phyloP scores from a whole-genome alignment of 92 coral and sea anemone species.

The Parazoanthus swiftii region DNA sequence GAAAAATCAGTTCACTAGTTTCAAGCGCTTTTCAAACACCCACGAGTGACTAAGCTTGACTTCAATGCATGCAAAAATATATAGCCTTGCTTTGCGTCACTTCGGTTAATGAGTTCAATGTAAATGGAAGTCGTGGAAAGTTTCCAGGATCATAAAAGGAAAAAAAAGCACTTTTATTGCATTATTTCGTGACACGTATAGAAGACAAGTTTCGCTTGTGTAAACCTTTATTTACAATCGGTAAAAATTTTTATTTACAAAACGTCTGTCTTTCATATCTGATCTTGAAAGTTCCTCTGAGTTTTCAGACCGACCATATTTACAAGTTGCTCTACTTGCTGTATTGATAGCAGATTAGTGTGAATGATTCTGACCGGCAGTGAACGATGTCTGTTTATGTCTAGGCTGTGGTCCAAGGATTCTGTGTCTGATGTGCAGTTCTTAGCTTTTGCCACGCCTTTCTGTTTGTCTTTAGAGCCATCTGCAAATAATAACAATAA shows the following conservation, averaged over 20 bases:
- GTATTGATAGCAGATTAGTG: background rate
- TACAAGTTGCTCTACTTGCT: background rate
- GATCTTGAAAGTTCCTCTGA: background rate
- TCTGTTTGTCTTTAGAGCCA: conserved; percentile 45
- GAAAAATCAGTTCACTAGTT: too few species aligned
- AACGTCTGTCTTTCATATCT: background rate
- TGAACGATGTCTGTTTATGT: background rate
- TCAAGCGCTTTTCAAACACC: too few species aligned
- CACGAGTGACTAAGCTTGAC: too few species aligned
- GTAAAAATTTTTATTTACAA: background rate
- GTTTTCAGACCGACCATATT: background rate
- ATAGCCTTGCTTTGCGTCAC: too few species aligned
- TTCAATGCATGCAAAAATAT: too few species aligned
- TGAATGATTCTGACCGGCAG: background rate
- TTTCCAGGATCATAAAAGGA: too few species aligned
- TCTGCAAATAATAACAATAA: background rate
- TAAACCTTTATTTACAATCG: background rate
- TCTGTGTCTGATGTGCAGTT: conserved; percentile 25
- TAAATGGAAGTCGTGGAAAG: too few species aligned
- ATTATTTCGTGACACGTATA: too few species aligned
- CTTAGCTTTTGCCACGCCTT: conserved; percentile 33
- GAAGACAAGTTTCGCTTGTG: too few species aligned
- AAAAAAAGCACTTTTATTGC: too few species aligned
- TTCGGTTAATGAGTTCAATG: too few species aligned
- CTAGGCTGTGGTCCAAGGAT: conserved; percentile 30